These are phyloP conservation scores for Kuschelorhynchus macadamiae DNA, from an alignment of 2,888 invertebrate genomes.

Conservation along the genomic window DNA sequence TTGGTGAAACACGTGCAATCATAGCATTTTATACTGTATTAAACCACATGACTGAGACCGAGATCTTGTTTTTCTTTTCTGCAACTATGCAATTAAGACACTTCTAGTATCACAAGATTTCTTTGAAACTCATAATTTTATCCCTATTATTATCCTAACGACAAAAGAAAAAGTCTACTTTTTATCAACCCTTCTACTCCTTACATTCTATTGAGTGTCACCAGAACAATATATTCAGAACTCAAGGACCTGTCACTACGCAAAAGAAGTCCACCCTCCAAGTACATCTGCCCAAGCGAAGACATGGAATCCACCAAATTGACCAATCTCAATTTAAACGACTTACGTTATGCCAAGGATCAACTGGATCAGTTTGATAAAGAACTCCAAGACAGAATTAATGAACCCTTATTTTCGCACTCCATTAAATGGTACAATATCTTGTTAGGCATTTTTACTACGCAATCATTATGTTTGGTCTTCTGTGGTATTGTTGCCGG, in stretches of 20 bases:
- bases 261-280: background rate
- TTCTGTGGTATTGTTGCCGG: constrained; percentile 1
- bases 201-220: constrained; percentile 1
- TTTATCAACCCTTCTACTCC: constrained; percentile 4
- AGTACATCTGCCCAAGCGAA: constrained; percentile 1
- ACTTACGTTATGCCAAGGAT: constrained; percentile 36
- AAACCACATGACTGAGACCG: too few species aligned
- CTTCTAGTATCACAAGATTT: constrained; percentile 11
- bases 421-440: constrained; percentile 39
- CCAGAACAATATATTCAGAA: background rate
- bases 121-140: constrained; percentile 7
- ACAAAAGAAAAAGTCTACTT: too few species aligned
- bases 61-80: too few species aligned
- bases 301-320: constrained; percentile 30
- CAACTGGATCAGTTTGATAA: constrained; percentile 41
- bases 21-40: too few species aligned
- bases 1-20: too few species aligned
- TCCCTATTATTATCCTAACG: too few species aligned
- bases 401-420: constrained; percentile 27
- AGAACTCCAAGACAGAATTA: constrained; percentile 27
- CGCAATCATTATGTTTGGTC: background rate
- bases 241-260: background rate
- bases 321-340: constrained; percentile 38
- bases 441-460: background rate
- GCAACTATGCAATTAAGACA: constrained; percentile 33